These are phyloP conservation scores for Poeciliopsis infans DNA, from an alignment of 2,797 vertebrate genomes.

Conservation along the genomic window DNA sequence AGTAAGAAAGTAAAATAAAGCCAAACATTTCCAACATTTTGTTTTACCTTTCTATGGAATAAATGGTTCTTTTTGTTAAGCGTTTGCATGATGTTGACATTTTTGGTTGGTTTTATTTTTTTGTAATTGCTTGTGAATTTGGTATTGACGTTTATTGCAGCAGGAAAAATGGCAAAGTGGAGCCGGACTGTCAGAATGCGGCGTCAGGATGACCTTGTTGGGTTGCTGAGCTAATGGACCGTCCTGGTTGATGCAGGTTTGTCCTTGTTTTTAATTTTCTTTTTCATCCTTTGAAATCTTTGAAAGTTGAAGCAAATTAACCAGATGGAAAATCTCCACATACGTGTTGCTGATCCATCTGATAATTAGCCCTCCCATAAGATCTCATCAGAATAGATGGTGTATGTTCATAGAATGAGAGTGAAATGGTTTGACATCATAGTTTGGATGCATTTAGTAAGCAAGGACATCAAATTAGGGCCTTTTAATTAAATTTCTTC, in stretches of 20 bases:
- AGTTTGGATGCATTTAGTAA: too few relatives aligned
- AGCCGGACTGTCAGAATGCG: background rate
- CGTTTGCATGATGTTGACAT: background rate
- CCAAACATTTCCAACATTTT: slow-evolving; percentile 63
- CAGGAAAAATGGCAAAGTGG: background rate
- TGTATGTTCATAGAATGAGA: too few relatives aligned
- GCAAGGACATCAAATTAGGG: too few relatives aligned
- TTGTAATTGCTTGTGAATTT: background rate
- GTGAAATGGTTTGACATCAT: too few relatives aligned
- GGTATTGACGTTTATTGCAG: background rate
- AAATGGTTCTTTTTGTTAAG: background rate
- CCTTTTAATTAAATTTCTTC: too few relatives aligned
- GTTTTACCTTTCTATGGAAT: background rate
- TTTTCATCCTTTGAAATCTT: slow-evolving; percentile 15
- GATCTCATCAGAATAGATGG: too few relatives aligned
- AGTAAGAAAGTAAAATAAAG: slow-evolving; percentile 71
- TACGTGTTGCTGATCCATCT: slow-evolving; percentile 37
- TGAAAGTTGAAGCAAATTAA: slow-evolving; percentile 39
- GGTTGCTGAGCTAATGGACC: slow-evolving; percentile 35
- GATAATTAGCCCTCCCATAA: background rate
- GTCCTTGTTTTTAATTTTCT: background rate
- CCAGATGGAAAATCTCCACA: slow-evolving; percentile 22
- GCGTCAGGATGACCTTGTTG: slow-evolving; percentile 14
- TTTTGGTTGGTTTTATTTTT: background rate
- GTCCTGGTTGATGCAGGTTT: slow-evolving; percentile 17